Evolutionary conservation across 2,888 invertebrate genomes (phyloP).

Genomic region (Dynastes hyllus): DNA sequence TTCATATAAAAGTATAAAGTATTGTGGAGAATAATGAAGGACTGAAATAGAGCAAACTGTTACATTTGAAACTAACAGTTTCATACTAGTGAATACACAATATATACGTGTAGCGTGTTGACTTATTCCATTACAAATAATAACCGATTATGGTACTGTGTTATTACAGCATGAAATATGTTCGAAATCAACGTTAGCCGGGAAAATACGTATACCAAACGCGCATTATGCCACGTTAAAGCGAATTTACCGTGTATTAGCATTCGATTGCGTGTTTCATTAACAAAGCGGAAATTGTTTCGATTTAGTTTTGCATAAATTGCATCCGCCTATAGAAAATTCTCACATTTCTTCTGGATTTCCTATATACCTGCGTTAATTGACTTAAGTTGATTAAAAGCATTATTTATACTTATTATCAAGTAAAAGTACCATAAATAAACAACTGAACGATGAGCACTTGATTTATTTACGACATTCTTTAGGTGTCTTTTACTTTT

Average conservation of each 20-base stretch:
- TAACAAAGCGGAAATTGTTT: conserved; percentile 49
- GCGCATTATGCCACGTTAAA: not conserved
- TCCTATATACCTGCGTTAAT: conserved; percentile 16
- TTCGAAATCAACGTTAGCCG: not conserved
- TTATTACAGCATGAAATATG: conserved; percentile 4
- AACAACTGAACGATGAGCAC: conserved; percentile 9
- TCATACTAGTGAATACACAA: too few species aligned
- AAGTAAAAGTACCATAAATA: conserved; percentile 19
- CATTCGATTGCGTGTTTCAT: conserved; percentile 27
- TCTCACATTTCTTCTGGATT: conserved; percentile 29
- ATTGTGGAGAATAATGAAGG: too few species aligned
- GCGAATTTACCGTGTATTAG: too few species aligned
- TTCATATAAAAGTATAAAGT: too few species aligned
- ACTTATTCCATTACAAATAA: not conserved
- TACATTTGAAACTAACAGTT: too few species aligned
- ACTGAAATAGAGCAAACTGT: too few species aligned
- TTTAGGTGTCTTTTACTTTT: conserved; percentile 18
- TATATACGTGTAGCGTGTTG: too few species aligned
- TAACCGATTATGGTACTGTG: not conserved
- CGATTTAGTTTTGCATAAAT: conserved; percentile 48
- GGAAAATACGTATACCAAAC: not conserved
- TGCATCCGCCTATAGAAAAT: conserved; percentile 30
- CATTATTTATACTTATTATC: conserved; percentile 32
- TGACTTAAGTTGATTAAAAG: conserved; percentile 5
- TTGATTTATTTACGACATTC: conserved; percentile 35